Evolutionary conservation across 2,113 vertebrate species (phyloP).

Genomic region (Nesospiza acunhae): DNA sequence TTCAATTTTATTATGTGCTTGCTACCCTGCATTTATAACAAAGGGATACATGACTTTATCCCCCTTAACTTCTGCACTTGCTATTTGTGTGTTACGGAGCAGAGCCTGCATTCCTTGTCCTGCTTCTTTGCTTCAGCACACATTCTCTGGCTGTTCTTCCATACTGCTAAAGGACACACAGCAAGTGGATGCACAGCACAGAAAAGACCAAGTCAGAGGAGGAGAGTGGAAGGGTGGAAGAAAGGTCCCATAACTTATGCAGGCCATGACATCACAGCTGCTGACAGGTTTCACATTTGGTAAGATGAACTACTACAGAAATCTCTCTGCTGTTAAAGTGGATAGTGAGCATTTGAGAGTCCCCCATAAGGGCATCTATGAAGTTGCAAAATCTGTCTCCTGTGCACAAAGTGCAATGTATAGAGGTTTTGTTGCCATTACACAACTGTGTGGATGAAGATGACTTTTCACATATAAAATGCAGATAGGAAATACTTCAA

Average conservation of each 20-base stretch:
- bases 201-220: neutral
- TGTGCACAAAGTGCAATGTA: fast-evolving
- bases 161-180: neutral
- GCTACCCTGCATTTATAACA: neutral
- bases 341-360: neutral
- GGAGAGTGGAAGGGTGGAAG: neutral
- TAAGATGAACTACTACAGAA: conserved; percentile 27
- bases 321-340: neutral
- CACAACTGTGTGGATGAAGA: neutral
- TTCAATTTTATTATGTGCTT: neutral
- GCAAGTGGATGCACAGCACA: conserved; percentile 10
- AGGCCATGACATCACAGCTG: conserved; percentile 36
- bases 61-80: neutral
- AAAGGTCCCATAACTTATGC: neutral
- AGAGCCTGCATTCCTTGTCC: neutral
- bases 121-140: neutral
- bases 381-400: neutral
- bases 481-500: neutral
- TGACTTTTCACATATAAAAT: neutral
- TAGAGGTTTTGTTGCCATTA: neutral
- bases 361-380: neutral
- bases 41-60: neutral
- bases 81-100: neutral
- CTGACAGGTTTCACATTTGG: conserved; percentile 15
- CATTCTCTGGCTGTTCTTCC: neutral